Conservation (phyloP, 2,888 invertebrate species). For the Eupelmus urozonus region DNA sequence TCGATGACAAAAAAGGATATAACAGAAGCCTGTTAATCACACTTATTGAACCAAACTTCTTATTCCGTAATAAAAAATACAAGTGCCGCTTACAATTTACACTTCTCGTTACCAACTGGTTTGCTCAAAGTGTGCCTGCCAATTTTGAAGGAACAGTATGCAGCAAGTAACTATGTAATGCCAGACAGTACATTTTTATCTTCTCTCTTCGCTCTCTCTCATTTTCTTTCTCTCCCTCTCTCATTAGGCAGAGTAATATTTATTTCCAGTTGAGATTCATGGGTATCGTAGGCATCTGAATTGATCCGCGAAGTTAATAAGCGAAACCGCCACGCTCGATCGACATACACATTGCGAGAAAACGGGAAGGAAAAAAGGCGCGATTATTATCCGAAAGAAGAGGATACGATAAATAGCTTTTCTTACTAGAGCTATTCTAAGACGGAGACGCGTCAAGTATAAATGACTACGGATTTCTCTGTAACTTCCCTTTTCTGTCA, state of each 20-base stretch:
- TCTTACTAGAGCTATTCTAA: too few species aligned
- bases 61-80: not conserved
- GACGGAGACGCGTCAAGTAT: too few species aligned
- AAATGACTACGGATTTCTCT: too few species aligned
- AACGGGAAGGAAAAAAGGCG: not conserved
- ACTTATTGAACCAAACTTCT: too few species aligned
- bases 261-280: not conserved
- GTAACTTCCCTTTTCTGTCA: too few species aligned
- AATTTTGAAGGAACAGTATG: not conserved
- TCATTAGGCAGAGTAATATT: not conserved
- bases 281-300: slow-evolving; percentile 40
- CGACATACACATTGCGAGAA: not conserved
- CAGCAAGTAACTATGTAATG: not conserved
- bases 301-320: slow-evolving; percentile 37
- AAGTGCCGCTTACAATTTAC: not conserved
- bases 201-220: not conserved
- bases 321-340: slow-evolving; percentile 34
- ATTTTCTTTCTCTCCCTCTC: not conserved
- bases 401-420: too few species aligned
- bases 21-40: too few species aligned
- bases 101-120: slow-evolving; percentile 21
- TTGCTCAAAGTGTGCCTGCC: not conserved
- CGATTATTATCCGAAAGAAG: slow-evolving; percentile 33
- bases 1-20: too few species aligned
- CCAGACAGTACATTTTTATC: not conserved